Evolutionary conservation across 2,888 invertebrate genomes (phyloP).

Genomic region (Pseudococcus longispinus): DNA sequence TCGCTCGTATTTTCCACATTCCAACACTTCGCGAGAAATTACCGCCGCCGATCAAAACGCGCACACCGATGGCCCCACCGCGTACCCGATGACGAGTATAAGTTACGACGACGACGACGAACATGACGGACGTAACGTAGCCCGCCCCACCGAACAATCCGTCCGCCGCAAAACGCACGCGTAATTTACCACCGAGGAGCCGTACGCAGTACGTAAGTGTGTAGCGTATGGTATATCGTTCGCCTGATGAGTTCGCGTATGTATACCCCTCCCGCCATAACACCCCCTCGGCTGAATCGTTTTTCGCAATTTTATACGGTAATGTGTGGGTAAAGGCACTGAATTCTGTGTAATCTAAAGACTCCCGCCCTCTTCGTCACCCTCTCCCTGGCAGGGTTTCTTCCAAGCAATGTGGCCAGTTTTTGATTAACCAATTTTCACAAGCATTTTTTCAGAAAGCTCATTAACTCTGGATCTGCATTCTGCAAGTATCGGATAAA

Average conservation of each 20-base stretch:
- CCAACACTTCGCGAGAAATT: not conserved
- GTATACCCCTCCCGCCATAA: not conserved
- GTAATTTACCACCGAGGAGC: not conserved
- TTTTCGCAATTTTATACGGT: not conserved
- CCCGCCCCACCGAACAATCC: not conserved
- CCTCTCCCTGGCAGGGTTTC: no score
- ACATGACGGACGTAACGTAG: not conserved
- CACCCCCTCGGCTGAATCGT: not conserved
- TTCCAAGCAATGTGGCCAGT: no score
- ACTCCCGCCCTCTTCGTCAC: no score
- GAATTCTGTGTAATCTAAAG: no score
- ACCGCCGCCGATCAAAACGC: not conserved
- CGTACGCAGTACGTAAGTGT: not conserved
- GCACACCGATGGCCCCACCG: not conserved
- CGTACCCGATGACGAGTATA: not conserved
- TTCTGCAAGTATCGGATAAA: no score
- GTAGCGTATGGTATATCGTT: not conserved
- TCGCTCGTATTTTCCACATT: not conserved
- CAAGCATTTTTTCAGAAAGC: no score
- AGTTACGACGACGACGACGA: not conserved
- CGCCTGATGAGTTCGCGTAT: not conserved
- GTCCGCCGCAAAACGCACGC: slow-evolving; percentile 7
- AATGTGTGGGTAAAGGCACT: no score
- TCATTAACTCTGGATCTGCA: no score
- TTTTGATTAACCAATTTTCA: no score